Base-by-base conservation (phyloP, 2,888 invertebrate species). In the Dioctria rufipes region DNA sequence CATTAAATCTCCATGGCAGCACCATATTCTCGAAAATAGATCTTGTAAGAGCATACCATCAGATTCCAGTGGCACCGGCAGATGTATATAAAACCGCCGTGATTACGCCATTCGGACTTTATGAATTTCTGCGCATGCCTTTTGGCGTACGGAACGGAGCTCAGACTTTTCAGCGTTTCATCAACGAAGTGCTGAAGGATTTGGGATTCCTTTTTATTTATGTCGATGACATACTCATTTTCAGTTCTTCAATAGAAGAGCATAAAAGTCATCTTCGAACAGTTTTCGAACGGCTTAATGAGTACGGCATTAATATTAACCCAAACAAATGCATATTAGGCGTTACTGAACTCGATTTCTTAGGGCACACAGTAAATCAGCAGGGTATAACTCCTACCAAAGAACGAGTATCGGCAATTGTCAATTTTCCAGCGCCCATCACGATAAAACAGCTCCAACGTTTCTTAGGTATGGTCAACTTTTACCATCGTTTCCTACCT, bases 301-400 rank as follows among this genome's bases (percentile, higher is more conserved):
- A 71, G 8, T 54, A 71, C 71, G 51, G 71, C 5, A n/a, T 71
- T 9, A 54, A 54, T 3, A 39, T 71, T 9, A 71, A 54, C n/a
- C 71, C 54, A 5, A 54, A 25, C 25, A 71, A 71, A 40, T 71
- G 54, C 37, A 49, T 51, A 5, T 71, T 71, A 37, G 51, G 54
- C 6, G 25, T 11, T 9, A 5, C 3, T 8, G 25, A 25, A 5
- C 37, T 71, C 6, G n/a, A 51, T 9, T 71, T 71, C 37, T 25
- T 54, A 39, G 71, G 39, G 4, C 54, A 71, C 67, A 43, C 4
- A 43, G 13, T 67, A n/a, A 43, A 9, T n/a, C 6, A 5, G 4
- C 8, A 4, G 8, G 67, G 67, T 6, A 43, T 46, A 42, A 40
- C 3, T 3, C 67, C 67, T 5, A 11, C 46, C n/a, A 4, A 4